Evolutionary conservation across 2,888 invertebrate genomes (phyloP), one percentile per base, ranked within the genome.

Genomic region (Pterostichus madidus): DNA sequence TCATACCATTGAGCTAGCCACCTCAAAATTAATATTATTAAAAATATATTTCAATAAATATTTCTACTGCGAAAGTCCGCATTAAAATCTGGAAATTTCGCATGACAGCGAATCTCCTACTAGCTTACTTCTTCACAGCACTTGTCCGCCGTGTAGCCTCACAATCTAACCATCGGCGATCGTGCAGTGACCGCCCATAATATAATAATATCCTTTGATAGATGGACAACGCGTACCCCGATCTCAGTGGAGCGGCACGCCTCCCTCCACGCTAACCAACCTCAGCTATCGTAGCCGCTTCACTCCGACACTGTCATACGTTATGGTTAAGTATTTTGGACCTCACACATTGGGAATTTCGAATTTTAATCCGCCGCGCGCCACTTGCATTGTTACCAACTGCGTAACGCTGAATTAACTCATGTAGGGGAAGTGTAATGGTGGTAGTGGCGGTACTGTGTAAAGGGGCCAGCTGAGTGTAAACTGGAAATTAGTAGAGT

Each of bases 101-200:
- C 56, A 56, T 24, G 52, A 56, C 56, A 56, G 17, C 2, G 24
- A 24, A 24, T 24, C 24, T 24, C 24, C 13, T 17, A 49, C 1
- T 49, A 49, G 5, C 13, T 49, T 56, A 11, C 17, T 17, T 13
- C 24, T 24, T 17, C 56, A 3, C 5, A 6, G 3, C 2, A 24
- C 24, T 24, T 56, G 17, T 13, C 39, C 7, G 8, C 3, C 8
- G 39, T 3, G 11, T n/a, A 71, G 44, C 44, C 17, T 85, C 88
- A 88, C 88, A 86, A 86, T 88, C 89, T 86, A 84, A 86, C 83
- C 84, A 85, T 56, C 83, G 78, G 75, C 56, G 46, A 80, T 84
- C 84, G 84, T 83, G 83, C 83, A 81, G 64, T 75, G 84, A 83
- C 84, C 84, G 83, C 84, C 84, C 84, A 83, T 83, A 84, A 84